These are phyloP conservation scores for Epiblema foenella DNA, from an alignment of 2,888 invertebrate species.

Conservation along the genomic window DNA sequence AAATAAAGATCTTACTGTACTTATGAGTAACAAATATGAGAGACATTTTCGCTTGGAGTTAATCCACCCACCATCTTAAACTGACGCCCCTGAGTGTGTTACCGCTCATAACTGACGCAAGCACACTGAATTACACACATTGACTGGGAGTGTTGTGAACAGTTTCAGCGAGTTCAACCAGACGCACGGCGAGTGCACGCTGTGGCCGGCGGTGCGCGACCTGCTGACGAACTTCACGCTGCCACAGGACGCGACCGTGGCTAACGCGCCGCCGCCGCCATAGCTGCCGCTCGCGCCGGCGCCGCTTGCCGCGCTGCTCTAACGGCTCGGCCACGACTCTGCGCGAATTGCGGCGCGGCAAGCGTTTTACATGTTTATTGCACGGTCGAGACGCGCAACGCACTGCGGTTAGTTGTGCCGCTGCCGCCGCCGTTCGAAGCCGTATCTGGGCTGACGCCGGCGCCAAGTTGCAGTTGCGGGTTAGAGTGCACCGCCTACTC, in stretches of 20 bases:
- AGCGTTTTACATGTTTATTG: no score
- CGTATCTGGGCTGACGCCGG: no score
- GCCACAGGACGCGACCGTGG: conserved; percentile 90
- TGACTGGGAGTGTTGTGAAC: conserved; percentile 17
- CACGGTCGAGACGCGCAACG: no score
- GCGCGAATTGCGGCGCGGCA: no score
- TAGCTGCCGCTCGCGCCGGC: conserved; percentile 50
- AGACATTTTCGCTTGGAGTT: background rate
- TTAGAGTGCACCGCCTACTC: background rate
- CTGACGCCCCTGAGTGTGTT: no score
- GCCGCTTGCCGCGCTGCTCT: conserved; percentile 33
- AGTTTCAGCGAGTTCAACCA: conserved; percentile 91
- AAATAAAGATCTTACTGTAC: background rate
- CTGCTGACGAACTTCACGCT: conserved; percentile 92
- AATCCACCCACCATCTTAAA: no score
- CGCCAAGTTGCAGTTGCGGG: background rate
- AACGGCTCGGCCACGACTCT: conserved; percentile 21
- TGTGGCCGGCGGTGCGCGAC: conserved; percentile 96
- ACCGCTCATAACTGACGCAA: no score
- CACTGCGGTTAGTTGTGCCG: no score
- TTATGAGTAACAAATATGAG: background rate
- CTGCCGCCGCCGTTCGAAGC: no score
- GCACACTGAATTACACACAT: no score
- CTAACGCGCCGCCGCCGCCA: conserved; percentile 71
- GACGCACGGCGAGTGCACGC: conserved; percentile 93